Evolutionary conservation across 2,113 vertebrate species (phyloP), one percentile per base, ranked within the genome.

Genomic region (Jaculus jaculus): DNA sequence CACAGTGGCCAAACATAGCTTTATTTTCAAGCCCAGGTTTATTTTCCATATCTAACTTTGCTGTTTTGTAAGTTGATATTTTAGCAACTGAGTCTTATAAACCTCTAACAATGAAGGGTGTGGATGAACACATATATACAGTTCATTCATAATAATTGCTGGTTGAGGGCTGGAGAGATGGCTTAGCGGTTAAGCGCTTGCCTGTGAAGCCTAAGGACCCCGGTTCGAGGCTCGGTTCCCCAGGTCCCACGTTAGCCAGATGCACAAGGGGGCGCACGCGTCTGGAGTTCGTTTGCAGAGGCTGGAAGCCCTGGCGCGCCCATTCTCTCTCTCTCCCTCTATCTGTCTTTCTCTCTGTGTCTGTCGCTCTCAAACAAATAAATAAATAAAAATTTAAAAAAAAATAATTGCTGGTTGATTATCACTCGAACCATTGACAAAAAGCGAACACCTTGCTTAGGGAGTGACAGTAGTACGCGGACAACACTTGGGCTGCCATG

Each of bases 21-120:
- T 84, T 54, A 54, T 92, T 95, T 71, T 63, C 51, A 96, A 90
- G 24, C 39, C 3, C 1, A 77, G 32, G 15, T 34, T 0, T 80
- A 96, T 28, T 96, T 95, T 89, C n/a, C 1, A 17, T 10, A 0
- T 66, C 87, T 81, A 75, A 90, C 80, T 58, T 71, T 92, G 79
- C 42, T 96, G n/a, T 5, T 87, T 78, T 87, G 74, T 66, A 69
- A 90, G 30, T 84, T 47, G 32, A 37, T 0, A 34, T 83, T 96
- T 86, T 84, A 93, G 42, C 54, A 89, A 4, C 13, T 47, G 54
- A 93, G 18, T 16, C 34, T 84, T 39, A 16, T 18, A 90, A 91
- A 79, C 8, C 9, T 73, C 78, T 94, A 37, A 92, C 92, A 42
- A 10, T 2, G 17, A 11, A 39, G 24, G 28, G 66, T 92, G 69